Base-by-base conservation (phyloP, 2,888 invertebrate species). In the Pyrrhia umbra region DNA sequence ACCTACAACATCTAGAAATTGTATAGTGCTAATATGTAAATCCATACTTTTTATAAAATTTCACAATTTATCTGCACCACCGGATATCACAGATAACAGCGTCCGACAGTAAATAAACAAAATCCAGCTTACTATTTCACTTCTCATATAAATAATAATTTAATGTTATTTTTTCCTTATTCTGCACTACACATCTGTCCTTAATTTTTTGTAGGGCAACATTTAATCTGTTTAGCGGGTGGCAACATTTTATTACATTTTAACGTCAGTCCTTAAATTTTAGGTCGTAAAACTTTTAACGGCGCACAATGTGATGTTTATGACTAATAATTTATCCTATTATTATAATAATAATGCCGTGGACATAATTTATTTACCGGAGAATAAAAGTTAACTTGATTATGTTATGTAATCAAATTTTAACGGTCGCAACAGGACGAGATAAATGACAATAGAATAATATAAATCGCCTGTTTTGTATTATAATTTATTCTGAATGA, bases 161-260 rank as follows among this genome's bases (percentile, higher is more conserved):
- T 63, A 52, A 58, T 50, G 50, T 62, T 62, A 34, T 40, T 23
- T n/a, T 16, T 13, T 52, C n/a, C 55, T 64, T 52, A 74, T 62
- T 58, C 56, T 43, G 68, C 78, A 37, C 50, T 18, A n/a, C 59
- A 6, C 15, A 37, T 80, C 81, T 84, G 82, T 59, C 51, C 49
- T 40, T 46, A 72, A 70, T 66, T 58, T 70, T 51, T 68, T 51
- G 57, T 56, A 34, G 61, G 54, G 57, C 60, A 73, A 67, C 69
- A 50, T 60, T 62, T 55, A 72, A 68, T 78, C 62, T 74, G 68
- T 81, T 81, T 79, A 84, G 81, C 82, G 86, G 87, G 88, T 88
- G 88, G 90, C 85, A 85, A 85, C 80, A 85, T 83, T 90, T 91
- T 89, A 92, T 83, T 84, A 87, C 83, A 68, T 77, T 85, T 90